A percentile compares a stretch with the other conserved stretches of the same genome.
These are phyloP conservation scores for Himalopsyche phryganea DNA, from an alignment of 1,140 invertebrate species.

Conservation along the genomic window DNA sequence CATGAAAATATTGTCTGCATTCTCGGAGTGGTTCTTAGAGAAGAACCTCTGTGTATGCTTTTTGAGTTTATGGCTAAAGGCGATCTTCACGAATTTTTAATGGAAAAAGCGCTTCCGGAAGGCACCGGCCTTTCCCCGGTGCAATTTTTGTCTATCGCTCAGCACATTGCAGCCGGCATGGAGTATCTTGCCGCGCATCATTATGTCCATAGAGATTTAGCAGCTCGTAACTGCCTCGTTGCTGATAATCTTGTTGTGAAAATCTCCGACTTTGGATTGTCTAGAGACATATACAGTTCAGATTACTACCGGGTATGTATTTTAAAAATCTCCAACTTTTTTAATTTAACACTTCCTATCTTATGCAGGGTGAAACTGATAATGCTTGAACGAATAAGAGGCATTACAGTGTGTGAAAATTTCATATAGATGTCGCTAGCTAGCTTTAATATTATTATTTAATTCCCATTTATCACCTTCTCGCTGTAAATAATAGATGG, in stretches of 20 bases:
- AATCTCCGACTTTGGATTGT: slow-evolving; percentile 95
- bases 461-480: no score
- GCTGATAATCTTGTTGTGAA: slow-evolving; percentile 91
- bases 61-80: slow-evolving; percentile 96
- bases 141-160: slow-evolving; percentile 72
- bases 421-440: no score
- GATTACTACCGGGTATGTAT: slow-evolving; percentile 68
- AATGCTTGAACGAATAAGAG: no score
- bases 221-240: slow-evolving; percentile 93
- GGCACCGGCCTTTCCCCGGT: slow-evolving; percentile 53
- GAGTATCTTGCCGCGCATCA: slow-evolving; percentile 92
- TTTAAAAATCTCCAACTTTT: no score
- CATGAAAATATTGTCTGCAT: slow-evolving; percentile 96
- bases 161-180: slow-evolving; percentile 95
- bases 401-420: no score
- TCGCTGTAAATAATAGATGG: no score
- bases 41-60: slow-evolving; percentile 92
- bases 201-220: slow-evolving; percentile 95
- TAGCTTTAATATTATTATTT: no score
- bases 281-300: slow-evolving; percentile 86
- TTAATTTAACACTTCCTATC: neutral
- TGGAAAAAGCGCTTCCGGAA: slow-evolving; percentile 82
- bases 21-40: slow-evolving; percentile 84
- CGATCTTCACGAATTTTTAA: slow-evolving; percentile 92
- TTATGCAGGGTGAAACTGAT: neutral